Percentiles rank a stretch among this genome's conserved stretches.
phyloP scores from a whole-genome alignment of 2,797 vertebrate genomes.

The Coluber constrictor region DNA sequence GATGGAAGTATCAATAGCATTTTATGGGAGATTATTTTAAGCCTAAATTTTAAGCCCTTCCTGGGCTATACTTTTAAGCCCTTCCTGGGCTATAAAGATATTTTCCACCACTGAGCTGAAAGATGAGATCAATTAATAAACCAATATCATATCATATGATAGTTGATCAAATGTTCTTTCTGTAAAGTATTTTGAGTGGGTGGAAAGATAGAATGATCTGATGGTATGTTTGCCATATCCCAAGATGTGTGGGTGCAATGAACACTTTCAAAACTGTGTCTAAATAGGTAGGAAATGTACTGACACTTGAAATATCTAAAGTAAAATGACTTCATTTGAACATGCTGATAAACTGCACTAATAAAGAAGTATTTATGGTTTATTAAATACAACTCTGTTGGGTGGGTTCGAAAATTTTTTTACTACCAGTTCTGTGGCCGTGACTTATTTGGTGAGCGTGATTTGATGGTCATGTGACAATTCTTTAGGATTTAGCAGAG shows the following conservation, averaged over 20 bases:
- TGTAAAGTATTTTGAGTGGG: background rate
- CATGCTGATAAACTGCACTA: background rate
- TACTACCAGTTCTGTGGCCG: too few relatives aligned
- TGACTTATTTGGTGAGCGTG: too few relatives aligned
- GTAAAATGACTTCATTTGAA: background rate
- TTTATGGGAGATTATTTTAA: background rate
- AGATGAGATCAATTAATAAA: background rate
- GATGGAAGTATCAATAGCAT: background rate
- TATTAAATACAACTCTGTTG: background rate
- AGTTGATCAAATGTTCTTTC: background rate
- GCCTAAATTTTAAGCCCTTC: too few relatives aligned
- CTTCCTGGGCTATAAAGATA: background rate
- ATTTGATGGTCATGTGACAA: too few relatives aligned
- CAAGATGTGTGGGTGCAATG: background rate
- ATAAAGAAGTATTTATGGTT: background rate
- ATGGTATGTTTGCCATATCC: background rate
- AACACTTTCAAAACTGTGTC: background rate
- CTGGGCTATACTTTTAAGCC: too few relatives aligned
- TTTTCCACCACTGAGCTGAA: background rate
- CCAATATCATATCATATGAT: background rate
- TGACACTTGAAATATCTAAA: background rate
- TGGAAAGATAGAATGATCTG: background rate
- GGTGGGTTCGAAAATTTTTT: too few relatives aligned
- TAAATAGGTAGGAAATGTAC: background rate
- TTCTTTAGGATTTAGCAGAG: too few relatives aligned